Percentiles rank a stretch among this genome's conserved stretches.
These are phyloP conservation scores for Schrankia costaestrigalis DNA, from an alignment of 2,888 invertebrate species.

Conservation along the genomic window DNA sequence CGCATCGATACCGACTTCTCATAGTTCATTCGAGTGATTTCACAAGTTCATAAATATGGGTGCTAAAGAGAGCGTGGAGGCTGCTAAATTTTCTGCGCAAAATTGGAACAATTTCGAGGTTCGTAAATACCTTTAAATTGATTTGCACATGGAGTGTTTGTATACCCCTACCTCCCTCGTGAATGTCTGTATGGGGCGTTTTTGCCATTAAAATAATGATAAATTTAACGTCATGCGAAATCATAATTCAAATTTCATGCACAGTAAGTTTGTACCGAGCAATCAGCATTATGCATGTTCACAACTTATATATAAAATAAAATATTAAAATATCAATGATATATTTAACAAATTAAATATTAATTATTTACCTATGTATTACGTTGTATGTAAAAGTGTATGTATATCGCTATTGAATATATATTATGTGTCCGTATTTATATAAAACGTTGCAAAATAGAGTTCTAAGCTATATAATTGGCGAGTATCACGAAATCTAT, in stretches of 20 bases:
- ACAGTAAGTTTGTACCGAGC: conserved; percentile 54
- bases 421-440: conserved; percentile 21
- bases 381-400: conserved; percentile 21
- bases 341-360: conserved; percentile 18
- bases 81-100: conserved; percentile 89
- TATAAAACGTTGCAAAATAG: conserved; percentile 8
- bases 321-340: conserved; percentile 20
- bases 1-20: conserved; percentile 71
- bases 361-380: no score
- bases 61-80: conserved; percentile 91
- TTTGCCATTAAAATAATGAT: conserved; percentile 44
- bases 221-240: conserved; percentile 45
- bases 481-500: conserved; percentile 18
- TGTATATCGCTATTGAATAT: conserved; percentile 23
- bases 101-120: conserved; percentile 91
- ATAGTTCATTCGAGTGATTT: conserved; percentile 75
- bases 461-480: conserved; percentile 21
- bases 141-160: conserved; percentile 79
- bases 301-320: conserved; percentile 39
- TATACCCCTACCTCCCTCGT: conserved; percentile 68
- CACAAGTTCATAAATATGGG: conserved; percentile 83
- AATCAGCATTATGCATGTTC: conserved; percentile 63
- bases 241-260: conserved; percentile 53
- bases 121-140: conserved; percentile 78
- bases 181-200: conserved; percentile 62